Evolutionary conservation across 2,113 vertebrate species (phyloP), one percentile per base, ranked within the genome.

Genomic region (Onychostoma macrolepis): DNA sequence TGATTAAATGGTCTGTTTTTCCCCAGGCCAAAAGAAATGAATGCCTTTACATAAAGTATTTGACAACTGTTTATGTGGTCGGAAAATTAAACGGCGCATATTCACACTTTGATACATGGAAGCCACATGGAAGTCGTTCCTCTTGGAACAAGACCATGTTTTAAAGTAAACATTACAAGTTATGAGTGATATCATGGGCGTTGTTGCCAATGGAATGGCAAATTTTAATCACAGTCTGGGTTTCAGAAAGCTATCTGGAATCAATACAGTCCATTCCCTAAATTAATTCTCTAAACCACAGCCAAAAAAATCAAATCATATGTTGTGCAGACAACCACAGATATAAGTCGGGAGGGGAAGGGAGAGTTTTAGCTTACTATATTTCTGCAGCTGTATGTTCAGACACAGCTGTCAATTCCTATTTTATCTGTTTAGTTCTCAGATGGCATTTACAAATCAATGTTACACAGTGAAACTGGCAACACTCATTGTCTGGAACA

Each of bases 231-330:
- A 50, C 82, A 33, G 87, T 65, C 77, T 50, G 48, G 90, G 87
- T 41, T 89, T 36, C 45, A 76, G 0, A 53, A 89, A 82, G 80
- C 50, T 80, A 87, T 91, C 93, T 95, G 92, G 92, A 94, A 92
- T 85, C 84, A 89, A 92, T 94, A 61, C 86, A 90, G 1, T 53
- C 43, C 45, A 56, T 80, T 89, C 79, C 84, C 85, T 67, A 83
- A 92, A 90, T 87, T 90, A 86, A 89, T 90, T n/a, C 81, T 89
- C n/a, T 67, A 77, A 86, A 89, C 43, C 12, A 76, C 86, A 36
- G 90, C 88, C 72, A 84, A 91, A 94, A 92, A 91, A 92, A 91
- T 90, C 83, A 88, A 92, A 90, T 84, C 89, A 92, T 84, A 83
- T 91, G 90, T 88, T 36, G 2, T 41, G 83, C 90, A 92, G 89